Evolutionary conservation across 1,140 invertebrate species (phyloP), one percentile per base, ranked within the genome.

Genomic region (Cryptotermes secundus): DNA sequence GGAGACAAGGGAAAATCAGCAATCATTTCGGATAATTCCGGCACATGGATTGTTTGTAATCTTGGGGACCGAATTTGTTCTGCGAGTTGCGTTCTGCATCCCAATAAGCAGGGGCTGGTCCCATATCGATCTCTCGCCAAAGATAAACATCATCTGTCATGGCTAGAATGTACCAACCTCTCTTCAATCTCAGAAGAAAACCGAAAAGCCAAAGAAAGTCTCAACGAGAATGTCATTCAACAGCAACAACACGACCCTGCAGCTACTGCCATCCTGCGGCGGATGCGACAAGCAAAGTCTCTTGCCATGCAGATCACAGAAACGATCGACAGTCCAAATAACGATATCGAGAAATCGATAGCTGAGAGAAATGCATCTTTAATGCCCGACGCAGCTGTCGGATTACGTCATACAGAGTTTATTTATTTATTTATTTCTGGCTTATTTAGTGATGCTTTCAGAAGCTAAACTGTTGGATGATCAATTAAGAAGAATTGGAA

Each of bases 1-100:
- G 16, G 9, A 45, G 45, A 45, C 7, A 45, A 14, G 2, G 7
- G 2, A 16, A 45, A 45, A 45, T 14, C 45, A 16, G 45, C 9
- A 38, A 38, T 38, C 10, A 6, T 38, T 38, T 38, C 10, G 10
- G 2, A 45, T 45, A 9, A 45, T 72, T n/a, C 6, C 59, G 26
- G 59, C 59, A 72, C 59, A 72, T 72, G 26, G 59, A 31, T 72
- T 72, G 59, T 72, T 31, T 72, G 59, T 31, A 72, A 72, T 72
- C 59, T 72, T 12, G 59, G 59, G n/a, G 59, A 7, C 9, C 26
- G 26, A 26, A 72, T 72, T 31, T 31, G 59, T 31, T 72, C 26
- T 72, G 2, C 3, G 2, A 10, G 59, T 72, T 72, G n/a, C 59
- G 59, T n/a, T 72, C 59, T 72, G 59, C 59, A 72, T 72, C 6